Base-by-base conservation (phyloP, 2,888 invertebrate species). In the Eulithis testata region DNA sequence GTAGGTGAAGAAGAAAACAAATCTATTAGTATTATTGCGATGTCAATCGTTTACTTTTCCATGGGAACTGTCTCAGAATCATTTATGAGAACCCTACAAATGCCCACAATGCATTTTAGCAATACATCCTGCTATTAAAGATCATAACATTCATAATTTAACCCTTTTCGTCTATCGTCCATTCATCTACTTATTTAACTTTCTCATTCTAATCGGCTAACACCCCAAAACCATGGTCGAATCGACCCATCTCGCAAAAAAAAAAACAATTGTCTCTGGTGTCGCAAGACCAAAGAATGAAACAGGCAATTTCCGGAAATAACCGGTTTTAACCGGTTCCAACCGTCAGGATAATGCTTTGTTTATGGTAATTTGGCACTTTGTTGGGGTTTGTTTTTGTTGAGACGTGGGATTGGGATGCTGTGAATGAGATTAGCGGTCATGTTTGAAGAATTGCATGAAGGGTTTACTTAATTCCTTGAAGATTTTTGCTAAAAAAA, bases 301-400 rank as follows among this genome's bases (percentile, higher is more conserved):
- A 69, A 68, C 68, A 63, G 61, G 67, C 73, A 79, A 84, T 88
- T 87, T 91, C 91, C 90, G 87, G 85, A 80, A 72, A 65, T 65
- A 89, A 90, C 91, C 82, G 83, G 91, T 88, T 81, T 70, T 43
- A 78, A 87, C 89, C 82, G 84, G 89, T 90, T 83, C 75, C 63
- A 69, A 70, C 76, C 73, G 88, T 85, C 75, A 75, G 74, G 74
- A 85, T 91, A 90, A 91, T 90, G 88, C 82, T 80, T 87, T 93
- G 92, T 92, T 92, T 91, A 93, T 92, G 92, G 91, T 92, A 93
- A 93, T 93, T 91, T 91, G 81, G 87, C 77, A 74, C 80, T 87
- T 84, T 91, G 86, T 90, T 89, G 87, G 85, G 79, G 74, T 74
- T 76, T 81, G 84, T 84, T 78, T 84, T 86, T 82, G 77, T 80